Conservation (phyloP, 2,113 vertebrate genomes). For the Accipiter virgatus region DNA sequence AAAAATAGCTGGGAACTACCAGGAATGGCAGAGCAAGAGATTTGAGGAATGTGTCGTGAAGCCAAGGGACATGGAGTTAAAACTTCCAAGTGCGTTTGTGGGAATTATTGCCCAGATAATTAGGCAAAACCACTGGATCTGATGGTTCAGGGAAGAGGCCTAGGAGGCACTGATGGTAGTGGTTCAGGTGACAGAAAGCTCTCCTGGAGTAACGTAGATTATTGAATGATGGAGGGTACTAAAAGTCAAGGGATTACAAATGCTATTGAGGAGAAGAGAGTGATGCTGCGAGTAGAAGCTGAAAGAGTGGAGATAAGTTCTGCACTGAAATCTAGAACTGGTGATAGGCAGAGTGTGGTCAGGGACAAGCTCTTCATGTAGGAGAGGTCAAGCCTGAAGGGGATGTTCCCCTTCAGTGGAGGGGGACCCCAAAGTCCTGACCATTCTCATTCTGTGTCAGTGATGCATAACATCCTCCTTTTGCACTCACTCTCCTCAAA, state of each 20-base stretch:
- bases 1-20: not conserved
- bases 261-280: not conserved
- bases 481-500: accelerated
- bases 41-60: not conserved
- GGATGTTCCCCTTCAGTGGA: not conserved
- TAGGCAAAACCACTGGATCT: not conserved
- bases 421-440: not conserved
- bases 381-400: not conserved
- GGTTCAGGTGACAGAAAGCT: not conserved
- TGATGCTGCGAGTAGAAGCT: not conserved
- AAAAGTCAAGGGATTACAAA: not conserved
- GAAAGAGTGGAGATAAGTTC: not conserved
- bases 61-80: not conserved
- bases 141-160: not conserved
- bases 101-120: not conserved
- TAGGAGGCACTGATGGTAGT: not conserved
- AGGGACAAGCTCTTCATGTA: not conserved
- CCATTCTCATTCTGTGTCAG: not conserved
- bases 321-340: not conserved
- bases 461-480: not conserved
- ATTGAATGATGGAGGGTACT: not conserved
- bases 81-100: not conserved
- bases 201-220: not conserved
- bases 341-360: not conserved
- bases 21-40: not conserved